These are phyloP conservation scores for Scaptomyza cyrtandrae DNA, from an alignment of 2,888 invertebrate genomes.

Conservation along the genomic window DNA sequence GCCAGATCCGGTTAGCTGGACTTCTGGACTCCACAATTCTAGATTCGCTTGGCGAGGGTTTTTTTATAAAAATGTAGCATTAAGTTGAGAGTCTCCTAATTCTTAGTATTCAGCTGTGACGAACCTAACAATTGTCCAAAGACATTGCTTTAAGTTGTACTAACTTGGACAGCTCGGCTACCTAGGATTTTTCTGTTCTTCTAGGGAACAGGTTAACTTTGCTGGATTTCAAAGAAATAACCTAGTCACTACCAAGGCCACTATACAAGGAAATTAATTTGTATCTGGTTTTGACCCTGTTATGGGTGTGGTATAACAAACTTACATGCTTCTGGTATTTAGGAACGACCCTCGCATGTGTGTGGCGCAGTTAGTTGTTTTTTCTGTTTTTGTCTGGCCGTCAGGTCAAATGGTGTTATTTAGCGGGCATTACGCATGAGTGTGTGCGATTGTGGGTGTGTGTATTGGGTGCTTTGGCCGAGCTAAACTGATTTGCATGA, in stretches of 20 bases:
- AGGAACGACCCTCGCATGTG: conserved; percentile 42
- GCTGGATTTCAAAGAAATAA: neutral
- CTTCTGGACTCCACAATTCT: conserved; percentile 14
- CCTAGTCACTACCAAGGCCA: conserved; percentile 10
- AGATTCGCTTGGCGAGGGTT: conserved; percentile 23
- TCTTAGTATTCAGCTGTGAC: too few species aligned
- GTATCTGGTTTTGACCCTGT: conserved; percentile 13
- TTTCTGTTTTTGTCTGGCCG: conserved; percentile 1
- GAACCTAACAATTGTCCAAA: too few species aligned
- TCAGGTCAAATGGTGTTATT: conserved; percentile 49
- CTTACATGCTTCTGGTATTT: neutral
- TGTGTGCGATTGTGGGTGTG: conserved; percentile 18
- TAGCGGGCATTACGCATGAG: conserved; percentile 48
- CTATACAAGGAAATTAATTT: conserved; percentile 23
- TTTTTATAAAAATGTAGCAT: neutral
- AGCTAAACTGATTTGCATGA: conserved; percentile 61
- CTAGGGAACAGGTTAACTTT: too few species aligned
- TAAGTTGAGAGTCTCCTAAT: neutral
- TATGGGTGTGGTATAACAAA: conserved; percentile 18
- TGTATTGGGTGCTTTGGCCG: conserved; percentile 18
- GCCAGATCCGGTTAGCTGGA: conserved; percentile 64
- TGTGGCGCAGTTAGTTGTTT: conserved; percentile 9
- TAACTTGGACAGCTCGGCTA: too few species aligned
- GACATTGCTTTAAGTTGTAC: too few species aligned
- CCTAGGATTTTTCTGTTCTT: too few species aligned